Percentiles rank a stretch among this genome's conserved stretches.
These are phyloP conservation scores for Arizona elegans DNA, from an alignment of 2,113 vertebrate genomes.

Conservation along the genomic window DNA sequence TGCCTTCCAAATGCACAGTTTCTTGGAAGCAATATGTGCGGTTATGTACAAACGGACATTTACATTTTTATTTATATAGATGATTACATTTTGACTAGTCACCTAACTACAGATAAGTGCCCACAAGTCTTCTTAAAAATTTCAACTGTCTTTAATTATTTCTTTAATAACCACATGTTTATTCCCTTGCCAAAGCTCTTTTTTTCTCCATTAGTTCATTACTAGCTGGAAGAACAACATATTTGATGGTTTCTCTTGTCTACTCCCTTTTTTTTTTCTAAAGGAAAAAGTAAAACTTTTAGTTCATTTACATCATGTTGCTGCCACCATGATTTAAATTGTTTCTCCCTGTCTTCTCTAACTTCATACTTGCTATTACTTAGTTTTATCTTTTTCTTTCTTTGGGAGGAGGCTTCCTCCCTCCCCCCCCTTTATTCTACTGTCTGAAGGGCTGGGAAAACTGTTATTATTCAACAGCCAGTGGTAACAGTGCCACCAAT, in stretches of 20 bases:
- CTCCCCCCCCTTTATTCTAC: not conserved
- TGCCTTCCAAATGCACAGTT: no score
- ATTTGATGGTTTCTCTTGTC: not conserved
- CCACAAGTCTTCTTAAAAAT: not conserved
- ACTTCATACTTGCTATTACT: not conserved
- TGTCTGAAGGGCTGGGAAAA: not conserved
- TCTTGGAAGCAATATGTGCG: no score
- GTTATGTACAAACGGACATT: no score
- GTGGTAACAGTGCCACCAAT: not conserved
- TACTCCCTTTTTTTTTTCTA: not conserved
- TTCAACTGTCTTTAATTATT: not conserved
- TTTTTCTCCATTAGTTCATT: not conserved
- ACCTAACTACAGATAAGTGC: not conserved
- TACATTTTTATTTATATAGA: not conserved
- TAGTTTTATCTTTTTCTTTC: not conserved
- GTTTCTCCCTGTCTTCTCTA: not conserved
- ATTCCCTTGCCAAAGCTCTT: not conserved
- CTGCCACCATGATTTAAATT: not conserved
- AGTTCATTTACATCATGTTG: not conserved
- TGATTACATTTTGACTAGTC: not conserved
- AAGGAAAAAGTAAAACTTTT: not conserved
- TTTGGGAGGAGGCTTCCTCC: not conserved
- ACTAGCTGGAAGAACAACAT: not conserved
- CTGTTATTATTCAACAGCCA: not conserved
- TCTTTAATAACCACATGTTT: not conserved